These are phyloP conservation scores for Sebastes nivosus DNA, from an alignment of 2,797 vertebrate genomes.

Conservation along the genomic window DNA sequence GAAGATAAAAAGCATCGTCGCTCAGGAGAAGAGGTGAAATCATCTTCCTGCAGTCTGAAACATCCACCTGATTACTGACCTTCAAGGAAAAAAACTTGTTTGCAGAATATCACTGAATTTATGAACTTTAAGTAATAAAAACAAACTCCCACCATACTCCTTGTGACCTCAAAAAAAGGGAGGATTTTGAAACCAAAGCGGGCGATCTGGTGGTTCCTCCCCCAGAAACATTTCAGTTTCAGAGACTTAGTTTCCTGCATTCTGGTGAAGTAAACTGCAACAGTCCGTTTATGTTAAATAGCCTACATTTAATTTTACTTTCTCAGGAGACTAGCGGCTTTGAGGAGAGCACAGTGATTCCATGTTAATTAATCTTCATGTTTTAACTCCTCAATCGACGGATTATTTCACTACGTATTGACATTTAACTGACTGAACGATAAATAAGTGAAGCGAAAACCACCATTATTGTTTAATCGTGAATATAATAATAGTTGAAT, in stretches of 20 bases:
- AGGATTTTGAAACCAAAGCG: no score
- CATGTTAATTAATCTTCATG: background rate
- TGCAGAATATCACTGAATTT: background rate
- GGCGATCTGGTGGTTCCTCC: no score
- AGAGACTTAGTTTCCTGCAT: no score
- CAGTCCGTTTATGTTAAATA: no score
- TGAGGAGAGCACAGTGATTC: no score
- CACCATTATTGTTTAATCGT: background rate
- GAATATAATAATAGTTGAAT: background rate
- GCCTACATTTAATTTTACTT: no score
- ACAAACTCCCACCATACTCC: no score
- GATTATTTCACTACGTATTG: no score
- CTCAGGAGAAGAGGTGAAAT: background rate
- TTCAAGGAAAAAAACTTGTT: background rate
- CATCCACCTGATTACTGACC: background rate
- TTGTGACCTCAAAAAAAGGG: no score
- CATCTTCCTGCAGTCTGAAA: background rate
- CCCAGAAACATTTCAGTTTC: no score
- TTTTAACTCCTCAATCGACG: background rate
- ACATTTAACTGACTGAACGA: background rate
- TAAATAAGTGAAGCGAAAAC: background rate
- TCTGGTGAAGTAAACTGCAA: no score
- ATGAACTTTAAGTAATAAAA: background rate
- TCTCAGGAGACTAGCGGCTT: no score
- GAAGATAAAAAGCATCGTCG: background rate